Conservation (phyloP, 2,888 invertebrate genomes). For the Tiphia femorata region DNA sequence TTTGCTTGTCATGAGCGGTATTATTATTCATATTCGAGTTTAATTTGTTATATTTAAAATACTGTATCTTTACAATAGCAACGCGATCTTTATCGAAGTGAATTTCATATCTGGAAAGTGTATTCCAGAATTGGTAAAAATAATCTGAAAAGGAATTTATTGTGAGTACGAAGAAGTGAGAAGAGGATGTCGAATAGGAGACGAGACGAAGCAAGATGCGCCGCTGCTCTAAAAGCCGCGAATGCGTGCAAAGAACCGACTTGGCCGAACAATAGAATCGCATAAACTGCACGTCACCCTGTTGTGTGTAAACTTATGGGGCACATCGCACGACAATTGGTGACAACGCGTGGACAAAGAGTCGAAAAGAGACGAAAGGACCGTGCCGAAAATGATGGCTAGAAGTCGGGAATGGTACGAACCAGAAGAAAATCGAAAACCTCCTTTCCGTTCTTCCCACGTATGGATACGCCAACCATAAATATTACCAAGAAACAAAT, state of each 20-base stretch:
- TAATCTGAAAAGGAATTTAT: no score
- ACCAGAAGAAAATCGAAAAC: not conserved
- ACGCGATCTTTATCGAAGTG: no score
- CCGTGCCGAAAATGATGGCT: constrained; percentile 32
- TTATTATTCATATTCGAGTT: no score
- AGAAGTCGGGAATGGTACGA: constrained; percentile 7
- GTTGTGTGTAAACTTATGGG: constrained; percentile 66
- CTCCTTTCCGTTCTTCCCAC: no score
- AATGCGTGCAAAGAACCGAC: constrained; percentile 18
- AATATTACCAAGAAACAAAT: no score
- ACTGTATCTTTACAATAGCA: no score
- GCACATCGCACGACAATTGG: constrained; percentile 61
- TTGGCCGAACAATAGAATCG: constrained; percentile 55
- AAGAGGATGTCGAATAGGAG: not conserved
- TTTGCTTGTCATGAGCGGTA: no score
- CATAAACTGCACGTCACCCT: constrained; percentile 62
- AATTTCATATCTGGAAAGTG: no score
- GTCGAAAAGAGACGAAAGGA: constrained; percentile 49
- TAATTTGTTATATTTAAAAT: no score
- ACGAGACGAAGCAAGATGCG: not conserved
- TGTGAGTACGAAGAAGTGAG: no score
- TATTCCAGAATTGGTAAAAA: no score
- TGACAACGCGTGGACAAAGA: constrained; percentile 61
- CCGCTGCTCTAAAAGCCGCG: not conserved
- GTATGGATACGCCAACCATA: no score